phyloP scores from a whole-genome alignment of 2,888 invertebrate species.

The Teinopalpus imperialis region DNA sequence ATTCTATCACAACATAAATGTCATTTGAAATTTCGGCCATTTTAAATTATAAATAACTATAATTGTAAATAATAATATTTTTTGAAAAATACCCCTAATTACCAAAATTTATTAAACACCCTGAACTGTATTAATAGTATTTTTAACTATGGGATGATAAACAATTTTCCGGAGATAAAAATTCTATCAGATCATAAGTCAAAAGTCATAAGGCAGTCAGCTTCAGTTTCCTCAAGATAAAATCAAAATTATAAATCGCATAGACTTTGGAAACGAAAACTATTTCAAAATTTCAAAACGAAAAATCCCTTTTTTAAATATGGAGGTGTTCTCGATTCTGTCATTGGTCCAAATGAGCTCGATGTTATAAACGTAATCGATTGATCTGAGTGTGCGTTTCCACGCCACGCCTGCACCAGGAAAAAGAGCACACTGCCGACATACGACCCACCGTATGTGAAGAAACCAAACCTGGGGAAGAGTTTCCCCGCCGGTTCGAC shows the following conservation, averaged over 20 bases:
- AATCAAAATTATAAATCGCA: slow-evolving; percentile 28
- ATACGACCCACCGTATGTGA: slow-evolving; percentile 93
- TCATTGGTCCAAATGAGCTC: slow-evolving; percentile 44
- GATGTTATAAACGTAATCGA: slow-evolving; percentile 75
- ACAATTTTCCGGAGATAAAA: too few species aligned
- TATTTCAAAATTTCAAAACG: slow-evolving; percentile 35
- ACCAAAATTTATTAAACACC: too few species aligned
- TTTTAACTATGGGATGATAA: too few species aligned
- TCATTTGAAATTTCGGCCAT: too few species aligned
- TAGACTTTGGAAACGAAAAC: slow-evolving; percentile 41
- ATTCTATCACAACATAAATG: too few species aligned
- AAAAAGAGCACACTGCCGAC: slow-evolving; percentile 94
- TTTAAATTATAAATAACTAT: too few species aligned
- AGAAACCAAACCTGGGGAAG: slow-evolving; percentile 88
- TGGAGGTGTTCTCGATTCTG: slow-evolving; percentile 50
- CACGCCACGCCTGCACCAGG: slow-evolving; percentile 84
- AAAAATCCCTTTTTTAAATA: slow-evolving; percentile 27
- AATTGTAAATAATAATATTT: too few species aligned
- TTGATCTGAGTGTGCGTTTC: slow-evolving; percentile 82
- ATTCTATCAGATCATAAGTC: not conserved
- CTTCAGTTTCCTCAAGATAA: slow-evolving; percentile 35
- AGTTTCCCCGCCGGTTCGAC: slow-evolving; percentile 85
- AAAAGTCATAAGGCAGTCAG: slow-evolving; percentile 26
- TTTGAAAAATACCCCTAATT: too few species aligned
- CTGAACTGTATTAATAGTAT: too few species aligned